These are phyloP conservation scores for Ooceraea biroi DNA, from an alignment of 1,140 invertebrate species.

Conservation along the genomic window DNA sequence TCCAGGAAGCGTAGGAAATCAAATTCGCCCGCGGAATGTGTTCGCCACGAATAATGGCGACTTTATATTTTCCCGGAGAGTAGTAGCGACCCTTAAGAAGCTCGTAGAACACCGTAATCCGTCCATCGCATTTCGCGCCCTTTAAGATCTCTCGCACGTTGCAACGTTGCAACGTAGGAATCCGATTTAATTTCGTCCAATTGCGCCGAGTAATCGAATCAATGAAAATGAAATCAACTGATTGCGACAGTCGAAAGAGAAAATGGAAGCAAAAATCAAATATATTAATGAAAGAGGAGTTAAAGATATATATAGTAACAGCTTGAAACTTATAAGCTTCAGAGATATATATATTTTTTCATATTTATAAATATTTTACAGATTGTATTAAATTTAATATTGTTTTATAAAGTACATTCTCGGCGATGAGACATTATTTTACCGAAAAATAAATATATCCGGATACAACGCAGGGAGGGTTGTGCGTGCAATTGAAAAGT, in stretches of 20 bases:
- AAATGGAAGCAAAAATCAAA: not conserved
- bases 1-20: slow-evolving; percentile 71
- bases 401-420: slow-evolving; percentile 11
- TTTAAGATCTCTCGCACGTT: slow-evolving; percentile 22
- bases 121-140: slow-evolving; percentile 37
- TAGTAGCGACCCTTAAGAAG: slow-evolving; percentile 12
- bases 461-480: slow-evolving; percentile 5
- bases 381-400: slow-evolving; percentile 21
- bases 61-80: slow-evolving; percentile 49
- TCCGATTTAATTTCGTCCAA: slow-evolving; percentile 42
- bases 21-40: slow-evolving; percentile 59
- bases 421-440: slow-evolving; percentile 6
- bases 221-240: slow-evolving; percentile 19
- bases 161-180: not conserved
- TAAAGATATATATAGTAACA: not conserved
- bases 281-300: not conserved
- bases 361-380: slow-evolving; percentile 15
- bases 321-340: not conserved
- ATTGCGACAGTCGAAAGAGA: not conserved
- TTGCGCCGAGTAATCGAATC: slow-evolving; percentile 9
- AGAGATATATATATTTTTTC: not conserved
- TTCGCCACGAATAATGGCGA: slow-evolving; percentile 47
- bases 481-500: slow-evolving; percentile 51
- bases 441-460: slow-evolving; percentile 41
- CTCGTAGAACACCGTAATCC: slow-evolving; percentile 46